Percentiles rank a stretch among this genome's conserved stretches.
Conservation (phyloP, 2,113 vertebrate genomes). For the Tragulus kanchil region DNA sequence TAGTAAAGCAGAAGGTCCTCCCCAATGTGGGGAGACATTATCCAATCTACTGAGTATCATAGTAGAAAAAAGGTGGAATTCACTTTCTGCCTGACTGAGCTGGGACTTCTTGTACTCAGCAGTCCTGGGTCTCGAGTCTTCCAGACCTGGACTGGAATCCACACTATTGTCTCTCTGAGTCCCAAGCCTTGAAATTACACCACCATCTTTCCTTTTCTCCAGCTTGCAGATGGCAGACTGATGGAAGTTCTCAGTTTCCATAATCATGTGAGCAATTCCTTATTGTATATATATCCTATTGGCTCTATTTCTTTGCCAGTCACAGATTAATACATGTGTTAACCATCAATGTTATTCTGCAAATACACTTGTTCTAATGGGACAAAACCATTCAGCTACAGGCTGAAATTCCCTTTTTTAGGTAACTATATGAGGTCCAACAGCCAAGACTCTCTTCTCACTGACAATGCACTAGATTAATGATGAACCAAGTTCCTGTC, state of each 20-base stretch:
- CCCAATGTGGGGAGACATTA: no score
- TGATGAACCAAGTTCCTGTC: not conserved
- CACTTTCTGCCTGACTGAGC: not conserved
- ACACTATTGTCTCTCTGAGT: not conserved
- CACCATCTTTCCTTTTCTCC: not conserved
- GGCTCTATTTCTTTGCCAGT: not conserved
- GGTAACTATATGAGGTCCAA: slow-evolving; percentile 1
- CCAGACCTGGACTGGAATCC: not conserved
- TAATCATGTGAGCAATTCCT: not conserved
- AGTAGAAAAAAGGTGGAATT: not conserved
- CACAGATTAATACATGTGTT: not conserved
- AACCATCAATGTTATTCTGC: not conserved
- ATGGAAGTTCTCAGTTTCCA: not conserved
- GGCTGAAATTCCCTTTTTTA: not conserved
- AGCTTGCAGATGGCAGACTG: not conserved
- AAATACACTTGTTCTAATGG: not conserved
- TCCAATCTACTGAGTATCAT: not conserved
- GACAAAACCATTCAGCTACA: not conserved
- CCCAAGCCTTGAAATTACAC: not conserved
- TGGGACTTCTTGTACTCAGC: not conserved
- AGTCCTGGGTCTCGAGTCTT: not conserved
- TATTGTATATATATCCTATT: not conserved
- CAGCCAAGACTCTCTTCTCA: not conserved
- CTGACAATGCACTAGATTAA: not conserved
- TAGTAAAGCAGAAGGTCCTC: not conserved